These are phyloP conservation scores for Pristiophorus japonicus DNA, from an alignment of 2,113 vertebrate genomes.

Conservation along the genomic window DNA sequence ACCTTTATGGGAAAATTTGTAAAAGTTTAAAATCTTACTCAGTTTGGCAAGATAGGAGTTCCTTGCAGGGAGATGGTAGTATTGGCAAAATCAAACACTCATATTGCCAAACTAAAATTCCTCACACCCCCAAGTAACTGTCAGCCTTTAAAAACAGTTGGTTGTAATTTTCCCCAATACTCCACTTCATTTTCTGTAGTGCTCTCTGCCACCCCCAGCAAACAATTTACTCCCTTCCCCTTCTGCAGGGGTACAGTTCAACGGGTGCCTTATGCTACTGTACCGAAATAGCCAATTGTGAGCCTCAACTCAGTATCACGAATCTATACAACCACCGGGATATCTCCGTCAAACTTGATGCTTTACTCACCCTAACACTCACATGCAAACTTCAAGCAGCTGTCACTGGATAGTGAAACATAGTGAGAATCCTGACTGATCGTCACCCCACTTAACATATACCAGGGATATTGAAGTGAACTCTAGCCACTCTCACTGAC, in stretches of 20 bases:
- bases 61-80: not conserved
- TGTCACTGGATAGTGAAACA: not conserved
- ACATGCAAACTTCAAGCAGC: not conserved
- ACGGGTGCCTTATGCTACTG: not conserved
- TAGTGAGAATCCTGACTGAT: not conserved
- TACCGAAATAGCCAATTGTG: not conserved
- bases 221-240: no score
- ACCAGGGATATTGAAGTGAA: not conserved
- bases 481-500: not conserved
- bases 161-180: not conserved
- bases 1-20: constrained; percentile 56
- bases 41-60: not conserved
- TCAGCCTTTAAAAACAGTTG: not conserved
- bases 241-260: not conserved
- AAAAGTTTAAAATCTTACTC: not conserved
- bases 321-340: no score
- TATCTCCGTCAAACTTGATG: not conserved
- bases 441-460: not conserved
- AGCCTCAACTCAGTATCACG: not conserved
- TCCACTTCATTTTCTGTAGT: no score
- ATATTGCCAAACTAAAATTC: not conserved
- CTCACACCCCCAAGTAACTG: not conserved
- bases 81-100: not conserved
- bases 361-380: not conserved
- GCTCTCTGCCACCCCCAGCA: no score